Base-by-base conservation (phyloP, 1,140 invertebrate genomes). In the Pseudoatta argentina region DNA sequence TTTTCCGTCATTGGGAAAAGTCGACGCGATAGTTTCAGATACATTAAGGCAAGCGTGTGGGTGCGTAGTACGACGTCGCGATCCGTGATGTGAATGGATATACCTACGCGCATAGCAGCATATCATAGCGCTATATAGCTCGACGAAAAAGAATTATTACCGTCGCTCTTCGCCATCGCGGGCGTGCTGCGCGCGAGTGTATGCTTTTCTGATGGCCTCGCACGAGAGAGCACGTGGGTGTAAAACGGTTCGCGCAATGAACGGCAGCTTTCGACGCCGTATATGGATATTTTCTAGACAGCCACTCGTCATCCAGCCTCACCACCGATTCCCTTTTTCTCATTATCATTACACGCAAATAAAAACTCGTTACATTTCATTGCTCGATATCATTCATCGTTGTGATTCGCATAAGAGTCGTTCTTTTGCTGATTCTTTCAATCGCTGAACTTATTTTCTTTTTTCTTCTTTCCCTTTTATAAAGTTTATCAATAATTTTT, bases 231-330 rank as follows among this genome's bases (percentile, higher is more conserved):
- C 88, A 92, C 83, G 91, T 92, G 88, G 91, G 91, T 88, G 91
- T 89, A 87, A 87, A 89, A 72, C 86, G 64, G 87, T 88, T 75
- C 85, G 88, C 77, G 86, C 75, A 86, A 91, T 79, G 85, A 91
- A 86, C 88, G 71, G 61, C 86, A 73, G 63, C 81, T 91, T 88
- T 81, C 87, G 71, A 85, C 66, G 57, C 90, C 89, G 75, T 91
- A 91, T 91, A 91, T 78, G 89, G 89, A 79, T 78, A 89, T 87
- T 91, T 88, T 88, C 79, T 83, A 83, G 79, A 83, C 59, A 61
- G 27, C 39, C 76, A 48, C 57, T 44, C 81, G 63, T 86, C 64
- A 72, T 24, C 57, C n/a, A 69, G 63, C 53, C 64, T 18, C 27
- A 39, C 48, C 59, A 27, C 4, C 24, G 12, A 27, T 16, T 53